Evolutionary conservation across 2,113 vertebrate species (phyloP), one percentile per base, ranked within the genome.

Genomic region (Sturnira hondurensis): DNA sequence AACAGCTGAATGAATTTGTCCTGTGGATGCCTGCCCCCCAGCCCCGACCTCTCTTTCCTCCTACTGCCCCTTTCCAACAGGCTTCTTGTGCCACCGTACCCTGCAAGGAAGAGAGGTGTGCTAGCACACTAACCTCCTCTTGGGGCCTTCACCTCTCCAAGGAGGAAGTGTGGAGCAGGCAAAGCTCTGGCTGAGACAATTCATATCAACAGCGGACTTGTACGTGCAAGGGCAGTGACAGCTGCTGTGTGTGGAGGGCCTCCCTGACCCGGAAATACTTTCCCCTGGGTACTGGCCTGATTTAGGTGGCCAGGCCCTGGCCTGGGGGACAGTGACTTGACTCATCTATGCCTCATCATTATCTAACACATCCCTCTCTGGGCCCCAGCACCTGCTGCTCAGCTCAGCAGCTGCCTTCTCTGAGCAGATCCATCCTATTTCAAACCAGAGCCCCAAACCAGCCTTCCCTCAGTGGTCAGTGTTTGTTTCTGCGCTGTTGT

Each of bases 1-100:
- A 43, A 63, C 3, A 41, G 38, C 12, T 11, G 76, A 93, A 63
- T 17, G 20, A 5, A 47, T 16, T 20, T 65, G 50, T 90, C 33
- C 17, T 47, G 45, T 20, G 36, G 33, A 8, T 77, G 4, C 0
- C 22, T n/a, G 3, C 8, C 17, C 33, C 5, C 0, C 1, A 11
- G 1, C 4, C 0, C 33, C 10, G 13, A 24, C 76, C 45, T 74
- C 74, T 52, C 52, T 74, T 31, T 7, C 28, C 74, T 43, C 20
- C 77, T 52, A 47, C 26, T 17, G 11, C 54, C 61, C 43, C 16
- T 47, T 41, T 47, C 43, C 41, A 47, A 41, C 7, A 5, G 41
- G 52, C 41, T 56, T 71, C 65, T n/a, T 0, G 2, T 33, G 26
- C 38, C 31, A 28, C 61, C 19, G 3, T 7, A 7, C 26, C 16